These are phyloP conservation scores for Cotesia typhae DNA, from an alignment of 1,140 invertebrate genomes.

Conservation along the genomic window DNA sequence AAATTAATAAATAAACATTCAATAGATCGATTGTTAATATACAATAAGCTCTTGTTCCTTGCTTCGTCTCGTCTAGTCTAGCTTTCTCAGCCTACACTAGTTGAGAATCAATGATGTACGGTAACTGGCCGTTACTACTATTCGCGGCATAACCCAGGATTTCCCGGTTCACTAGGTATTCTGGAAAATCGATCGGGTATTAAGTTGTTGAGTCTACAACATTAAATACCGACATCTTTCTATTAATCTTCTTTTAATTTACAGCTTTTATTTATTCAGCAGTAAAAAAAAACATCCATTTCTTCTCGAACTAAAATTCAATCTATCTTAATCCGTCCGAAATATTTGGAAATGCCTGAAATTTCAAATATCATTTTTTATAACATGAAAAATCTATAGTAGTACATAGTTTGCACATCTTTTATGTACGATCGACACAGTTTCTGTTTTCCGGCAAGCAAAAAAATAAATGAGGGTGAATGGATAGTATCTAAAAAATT, in stretches of 20 bases:
- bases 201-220: not conserved
- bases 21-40: too few species aligned
- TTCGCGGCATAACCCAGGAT: constrained; percentile 14
- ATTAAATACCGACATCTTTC: not conserved
- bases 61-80: not conserved
- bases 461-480: not conserved
- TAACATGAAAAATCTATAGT: not conserved
- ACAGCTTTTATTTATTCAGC: too few species aligned
- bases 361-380: not conserved
- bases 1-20: too few species aligned
- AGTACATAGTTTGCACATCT: not conserved
- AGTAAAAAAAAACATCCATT: too few species aligned
- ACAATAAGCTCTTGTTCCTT: not conserved
- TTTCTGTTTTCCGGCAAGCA: not conserved
- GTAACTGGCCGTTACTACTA: constrained; percentile 17
- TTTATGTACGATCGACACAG: not conserved
- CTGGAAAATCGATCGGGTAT: constrained; percentile 21
- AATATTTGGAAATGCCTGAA: too few species aligned
- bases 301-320: too few species aligned
- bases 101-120: constrained; percentile 25
- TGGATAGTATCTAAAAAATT: not conserved
- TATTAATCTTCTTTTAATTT: not conserved
- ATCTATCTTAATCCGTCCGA: too few species aligned
- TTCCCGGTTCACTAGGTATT: constrained; percentile 12
- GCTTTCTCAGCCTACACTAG: not conserved